A percentile compares a stretch with the other conserved stretches of the same genome.
phyloP scores from a whole-genome alignment of 2,888 invertebrate genomes.

The Mongoloraphidia duomilia region DNA sequence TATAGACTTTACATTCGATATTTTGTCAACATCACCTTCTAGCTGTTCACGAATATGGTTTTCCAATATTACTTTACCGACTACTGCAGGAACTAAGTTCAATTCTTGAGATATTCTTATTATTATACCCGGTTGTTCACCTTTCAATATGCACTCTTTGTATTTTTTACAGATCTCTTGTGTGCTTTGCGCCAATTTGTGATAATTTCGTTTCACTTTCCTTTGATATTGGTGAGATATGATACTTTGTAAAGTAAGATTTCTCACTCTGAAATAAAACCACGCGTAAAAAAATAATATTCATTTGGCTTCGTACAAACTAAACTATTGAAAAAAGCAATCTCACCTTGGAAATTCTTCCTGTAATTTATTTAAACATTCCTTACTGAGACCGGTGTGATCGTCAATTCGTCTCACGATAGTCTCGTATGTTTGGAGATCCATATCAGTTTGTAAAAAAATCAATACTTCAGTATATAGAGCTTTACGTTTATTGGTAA shows the following conservation, averaged over 20 bases:
- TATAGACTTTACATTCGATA: slow-evolving; percentile 22
- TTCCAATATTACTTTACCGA: slow-evolving; percentile 43
- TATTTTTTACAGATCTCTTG: slow-evolving; percentile 32
- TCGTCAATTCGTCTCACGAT: slow-evolving; percentile 41
- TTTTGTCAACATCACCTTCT: slow-evolving; percentile 14
- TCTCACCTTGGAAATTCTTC: slow-evolving; percentile 41
- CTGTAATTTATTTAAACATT: slow-evolving; percentile 42
- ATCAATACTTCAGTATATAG: too few relatives aligned
- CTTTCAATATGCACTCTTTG: slow-evolving; percentile 25
- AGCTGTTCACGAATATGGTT: slow-evolving; percentile 28
- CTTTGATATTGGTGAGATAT: slow-evolving; percentile 48
- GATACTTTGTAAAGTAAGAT: slow-evolving; percentile 53
- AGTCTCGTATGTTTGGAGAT: slow-evolving; percentile 28
- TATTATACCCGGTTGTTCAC: slow-evolving; percentile 43
- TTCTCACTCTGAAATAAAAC: slow-evolving; percentile 35
- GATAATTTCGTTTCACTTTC: slow-evolving; percentile 46
- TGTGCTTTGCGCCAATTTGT: slow-evolving; percentile 41
- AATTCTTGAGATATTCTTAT: slow-evolving; percentile 38
- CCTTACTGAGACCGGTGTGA: slow-evolving; percentile 39
- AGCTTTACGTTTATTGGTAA: too few relatives aligned
- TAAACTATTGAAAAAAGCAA: slow-evolving; percentile 2
- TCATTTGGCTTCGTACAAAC: slow-evolving; percentile 4
- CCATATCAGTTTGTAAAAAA: slow-evolving; percentile 13
- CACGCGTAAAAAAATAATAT: slow-evolving; percentile 8
- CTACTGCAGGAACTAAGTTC: slow-evolving; percentile 40